These are phyloP conservation scores for Cotesia vestalis DNA, from an alignment of 1,140 invertebrate species.

Conservation along the genomic window DNA sequence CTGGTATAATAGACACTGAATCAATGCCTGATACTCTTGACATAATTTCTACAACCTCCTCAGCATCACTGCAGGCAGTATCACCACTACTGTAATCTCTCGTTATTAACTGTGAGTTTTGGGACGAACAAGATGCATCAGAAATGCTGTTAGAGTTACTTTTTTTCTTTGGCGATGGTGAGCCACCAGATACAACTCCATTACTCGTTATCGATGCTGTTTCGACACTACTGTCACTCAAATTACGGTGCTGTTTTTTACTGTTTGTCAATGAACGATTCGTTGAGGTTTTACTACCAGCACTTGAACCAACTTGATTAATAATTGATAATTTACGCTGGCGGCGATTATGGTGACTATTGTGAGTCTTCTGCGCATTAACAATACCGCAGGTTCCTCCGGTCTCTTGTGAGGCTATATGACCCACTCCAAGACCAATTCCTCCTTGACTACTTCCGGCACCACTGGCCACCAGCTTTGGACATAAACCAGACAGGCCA, in stretches of 20 bases:
- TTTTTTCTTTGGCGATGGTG: constrained; percentile 56
- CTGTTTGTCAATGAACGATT: constrained; percentile 47
- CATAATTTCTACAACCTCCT: constrained; percentile 60
- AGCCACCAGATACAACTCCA: constrained; percentile 50
- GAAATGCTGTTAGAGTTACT: constrained; percentile 45
- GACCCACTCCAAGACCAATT: constrained; percentile 57
- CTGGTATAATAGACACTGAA: constrained; percentile 57
- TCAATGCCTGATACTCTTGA: constrained; percentile 53
- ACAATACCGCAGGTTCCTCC: constrained; percentile 54
- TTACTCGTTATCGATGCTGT: constrained; percentile 56
- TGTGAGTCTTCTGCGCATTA: constrained; percentile 55
- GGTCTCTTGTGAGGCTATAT: constrained; percentile 62
- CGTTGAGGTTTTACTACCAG: constrained; percentile 46
- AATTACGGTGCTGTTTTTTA: constrained; percentile 53
- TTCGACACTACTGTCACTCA: constrained; percentile 49
- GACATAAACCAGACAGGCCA: constrained; percentile 61
- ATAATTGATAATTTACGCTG: constrained; percentile 59
- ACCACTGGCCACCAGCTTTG: constrained; percentile 60
- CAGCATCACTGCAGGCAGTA: constrained; percentile 60
- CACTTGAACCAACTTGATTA: constrained; percentile 52
- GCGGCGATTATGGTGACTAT: constrained; percentile 52
- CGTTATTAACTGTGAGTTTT: constrained; percentile 48
- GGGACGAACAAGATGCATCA: constrained; percentile 52
- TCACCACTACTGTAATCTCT: constrained; percentile 58
- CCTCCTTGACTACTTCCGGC: constrained; percentile 52